phyloP scores from a whole-genome alignment of 2,888 invertebrate genomes.

The Coleophora flavipennella region DNA sequence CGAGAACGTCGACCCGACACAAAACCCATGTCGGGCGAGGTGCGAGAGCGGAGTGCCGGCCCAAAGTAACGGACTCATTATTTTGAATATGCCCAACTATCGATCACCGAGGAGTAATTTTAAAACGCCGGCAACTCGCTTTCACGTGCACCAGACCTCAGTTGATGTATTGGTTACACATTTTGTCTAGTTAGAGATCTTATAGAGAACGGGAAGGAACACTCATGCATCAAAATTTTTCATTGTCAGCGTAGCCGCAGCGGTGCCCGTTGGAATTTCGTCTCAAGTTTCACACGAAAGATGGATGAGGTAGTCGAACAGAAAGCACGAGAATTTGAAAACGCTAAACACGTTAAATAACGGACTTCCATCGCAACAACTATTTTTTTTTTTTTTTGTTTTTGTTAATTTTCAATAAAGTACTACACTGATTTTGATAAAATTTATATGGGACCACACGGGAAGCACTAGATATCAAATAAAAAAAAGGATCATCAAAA shows the following conservation, averaged over 20 bases:
- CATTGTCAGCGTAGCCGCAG: slow-evolving; percentile 37
- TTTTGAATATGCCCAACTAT: slow-evolving; percentile 57
- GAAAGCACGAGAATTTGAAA: too few species aligned
- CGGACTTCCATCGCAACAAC: too few species aligned
- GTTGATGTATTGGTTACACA: slow-evolving; percentile 33
- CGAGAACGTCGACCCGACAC: slow-evolving; percentile 28
- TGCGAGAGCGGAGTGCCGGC: slow-evolving; percentile 54
- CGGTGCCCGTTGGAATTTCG: slow-evolving; percentile 23
- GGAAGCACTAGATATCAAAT: too few species aligned
- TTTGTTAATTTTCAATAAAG: too few species aligned
- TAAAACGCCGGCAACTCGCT: slow-evolving; percentile 36
- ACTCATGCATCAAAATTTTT: slow-evolving; percentile 32
- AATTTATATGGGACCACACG: too few species aligned
- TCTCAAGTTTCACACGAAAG: slow-evolving; percentile 13
- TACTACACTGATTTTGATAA: too few species aligned
- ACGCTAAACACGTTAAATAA: too few species aligned
- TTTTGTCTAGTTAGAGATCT: slow-evolving; percentile 19
- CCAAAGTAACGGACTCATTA: slow-evolving; percentile 38
- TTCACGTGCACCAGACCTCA: slow-evolving; percentile 17
- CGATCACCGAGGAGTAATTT: slow-evolving; percentile 41
- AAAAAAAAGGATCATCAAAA: too few species aligned
- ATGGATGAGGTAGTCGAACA: slow-evolving; percentile 9
- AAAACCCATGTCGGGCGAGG: slow-evolving; percentile 34
- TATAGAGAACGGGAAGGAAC: too few species aligned
- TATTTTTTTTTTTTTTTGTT: too few species aligned